Evolutionary conservation across 2,113 vertebrate species (phyloP).

Genomic region (Neodon shergylaensis): DNA sequence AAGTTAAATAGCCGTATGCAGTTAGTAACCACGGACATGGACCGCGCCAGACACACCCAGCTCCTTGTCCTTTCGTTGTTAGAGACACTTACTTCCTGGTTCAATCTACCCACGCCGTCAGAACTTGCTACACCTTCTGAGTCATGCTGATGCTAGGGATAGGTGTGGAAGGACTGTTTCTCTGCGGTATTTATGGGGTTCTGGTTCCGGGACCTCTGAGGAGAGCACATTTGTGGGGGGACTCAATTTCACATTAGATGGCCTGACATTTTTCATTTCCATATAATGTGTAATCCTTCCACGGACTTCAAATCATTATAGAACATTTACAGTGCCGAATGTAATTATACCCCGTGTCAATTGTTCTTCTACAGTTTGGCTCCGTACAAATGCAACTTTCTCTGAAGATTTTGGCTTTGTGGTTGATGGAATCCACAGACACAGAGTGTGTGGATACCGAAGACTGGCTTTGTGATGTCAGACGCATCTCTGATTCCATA

Average conservation of each 20-base stretch:
- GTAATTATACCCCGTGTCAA: not conserved
- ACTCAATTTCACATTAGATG: not conserved
- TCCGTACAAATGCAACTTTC: not conserved
- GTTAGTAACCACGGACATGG: not conserved
- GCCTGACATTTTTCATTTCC: not conserved
- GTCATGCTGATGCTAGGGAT: not conserved
- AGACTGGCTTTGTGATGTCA: not conserved
- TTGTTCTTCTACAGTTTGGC: not conserved
- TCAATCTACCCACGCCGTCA: not conserved
- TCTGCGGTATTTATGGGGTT: not conserved
- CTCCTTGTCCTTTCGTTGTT: not conserved
- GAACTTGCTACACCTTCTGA: not conserved
- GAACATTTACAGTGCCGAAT: not conserved
- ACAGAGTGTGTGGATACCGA: fast-evolving
- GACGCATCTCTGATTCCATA: not conserved
- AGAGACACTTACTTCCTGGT: not conserved
- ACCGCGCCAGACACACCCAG: not conserved
- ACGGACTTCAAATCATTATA: not conserved
- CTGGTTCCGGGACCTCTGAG: not conserved
- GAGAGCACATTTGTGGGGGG: not conserved
- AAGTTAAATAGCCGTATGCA: not conserved
- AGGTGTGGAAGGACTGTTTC: not conserved
- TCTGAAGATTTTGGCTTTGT: not conserved
- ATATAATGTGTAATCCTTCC: not conserved
- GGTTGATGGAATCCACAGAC: not conserved